A percentile compares a stretch with the other conserved stretches of the same genome.
Conservation (phyloP, 2,113 vertebrate genomes). For the Anolis sagrei region DNA sequence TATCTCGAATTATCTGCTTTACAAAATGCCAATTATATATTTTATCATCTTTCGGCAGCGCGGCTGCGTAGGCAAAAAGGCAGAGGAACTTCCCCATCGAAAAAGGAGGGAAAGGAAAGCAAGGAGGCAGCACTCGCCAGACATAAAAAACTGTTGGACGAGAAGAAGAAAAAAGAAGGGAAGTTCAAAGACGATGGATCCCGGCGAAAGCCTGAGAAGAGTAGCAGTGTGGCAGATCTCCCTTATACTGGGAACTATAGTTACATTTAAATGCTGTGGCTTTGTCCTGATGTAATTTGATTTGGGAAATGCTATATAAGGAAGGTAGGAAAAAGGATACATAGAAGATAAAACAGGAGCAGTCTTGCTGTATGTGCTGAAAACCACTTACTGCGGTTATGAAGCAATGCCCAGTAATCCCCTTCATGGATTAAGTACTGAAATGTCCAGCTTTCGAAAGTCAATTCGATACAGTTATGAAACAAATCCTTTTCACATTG, state of each 20-base stretch:
- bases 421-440: neutral
- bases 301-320: neutral
- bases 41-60: neutral
- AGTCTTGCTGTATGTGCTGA: neutral
- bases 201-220: neutral
- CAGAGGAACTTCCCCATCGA: neutral
- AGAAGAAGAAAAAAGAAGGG: neutral
- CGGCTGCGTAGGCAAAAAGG: neutral
- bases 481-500: neutral
- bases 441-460: neutral
- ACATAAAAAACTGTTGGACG: neutral
- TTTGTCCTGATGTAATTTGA: constrained; percentile 5
- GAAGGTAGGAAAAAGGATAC: neutral
- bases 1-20: neutral
- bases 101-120: neutral
- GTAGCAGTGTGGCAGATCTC: constrained; percentile 22
- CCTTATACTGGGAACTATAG: constrained; percentile 49
- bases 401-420: neutral
- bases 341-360: neutral
- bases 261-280: constrained; percentile 16
- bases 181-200: neutral
- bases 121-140: neutral
- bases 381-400: neutral
- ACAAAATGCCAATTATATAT: constrained; percentile 6
- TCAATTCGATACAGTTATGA: neutral